Percentiles rank a stretch among this genome's conserved stretches.
These are phyloP conservation scores for Malacoraja senta DNA, from an alignment of 2,797 vertebrate species.

Conservation along the genomic window DNA sequence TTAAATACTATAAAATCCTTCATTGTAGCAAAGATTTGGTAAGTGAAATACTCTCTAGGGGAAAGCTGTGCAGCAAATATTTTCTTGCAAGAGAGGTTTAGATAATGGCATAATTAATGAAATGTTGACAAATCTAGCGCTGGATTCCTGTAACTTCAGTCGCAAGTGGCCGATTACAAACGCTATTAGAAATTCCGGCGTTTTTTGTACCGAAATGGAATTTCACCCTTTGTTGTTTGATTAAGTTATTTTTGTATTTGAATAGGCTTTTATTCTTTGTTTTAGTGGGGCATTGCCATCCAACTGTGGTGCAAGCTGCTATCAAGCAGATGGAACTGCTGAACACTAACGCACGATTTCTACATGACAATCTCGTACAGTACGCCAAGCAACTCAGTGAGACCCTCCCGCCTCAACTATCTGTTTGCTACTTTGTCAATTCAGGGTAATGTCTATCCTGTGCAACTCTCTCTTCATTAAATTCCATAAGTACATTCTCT, in stretches of 20 bases:
- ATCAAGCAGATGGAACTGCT: slow-evolving; percentile 82
- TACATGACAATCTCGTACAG: slow-evolving; percentile 86
- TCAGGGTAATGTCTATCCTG: slow-evolving; percentile 73
- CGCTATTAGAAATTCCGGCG: background rate
- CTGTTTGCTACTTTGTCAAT: slow-evolving; percentile 93
- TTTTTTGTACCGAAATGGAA: background rate
- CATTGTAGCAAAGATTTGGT: too few relatives aligned
- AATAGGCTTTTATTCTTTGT: slow-evolving; percentile 39
- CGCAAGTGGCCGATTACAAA: background rate
- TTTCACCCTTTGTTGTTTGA: background rate
- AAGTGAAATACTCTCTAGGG: too few relatives aligned
- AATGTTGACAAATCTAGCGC: background rate
- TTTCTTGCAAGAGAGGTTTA: background rate
- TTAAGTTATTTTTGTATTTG: background rate
- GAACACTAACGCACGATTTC: slow-evolving; percentile 90
- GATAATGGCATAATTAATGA: background rate
- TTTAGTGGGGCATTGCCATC: slow-evolving; percentile 89
- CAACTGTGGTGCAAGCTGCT: slow-evolving; percentile 78
- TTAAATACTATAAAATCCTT: too few relatives aligned
- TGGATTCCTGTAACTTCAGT: background rate
- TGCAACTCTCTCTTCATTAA: too few relatives aligned
- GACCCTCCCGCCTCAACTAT: slow-evolving; percentile 77
- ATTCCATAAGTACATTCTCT: too few relatives aligned
- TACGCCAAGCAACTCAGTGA: slow-evolving; percentile 79
- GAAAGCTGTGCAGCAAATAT: too few relatives aligned